Base-by-base conservation (phyloP, 1,140 invertebrate genomes). In the Lineus longissimus region DNA sequence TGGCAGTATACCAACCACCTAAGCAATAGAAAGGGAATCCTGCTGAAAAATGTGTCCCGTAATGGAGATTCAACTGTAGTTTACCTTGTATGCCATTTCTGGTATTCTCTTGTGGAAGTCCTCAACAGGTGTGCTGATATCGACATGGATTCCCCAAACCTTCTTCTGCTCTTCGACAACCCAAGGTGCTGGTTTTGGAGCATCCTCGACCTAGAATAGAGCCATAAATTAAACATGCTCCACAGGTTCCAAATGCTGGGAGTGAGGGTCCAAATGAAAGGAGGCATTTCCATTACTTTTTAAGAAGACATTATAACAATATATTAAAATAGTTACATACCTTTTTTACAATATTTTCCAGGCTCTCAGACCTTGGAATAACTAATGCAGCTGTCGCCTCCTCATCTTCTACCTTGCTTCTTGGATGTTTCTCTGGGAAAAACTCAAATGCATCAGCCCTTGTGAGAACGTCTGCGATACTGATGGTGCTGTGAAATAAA, bases 131-230 rank as follows among this genome's bases (percentile, higher is more conserved):
- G 86, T 81, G 17, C 87, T 87, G 0, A 92, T 87, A 81, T 96
- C 90, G 45, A 97, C 84, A 76, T 90, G 86, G 74, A 94, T 88
- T 0, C 93, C 94, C 92, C 92, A 97, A 73, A 93, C 86, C 11
- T 78, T 75, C 51, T 71, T 68, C 23, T 41, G 58, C 4, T 62
- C 59, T 6, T 2, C 22, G 6, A 36, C 33, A 36, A 15, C 6
- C 33, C 15, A 15, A 22, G 19, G 4, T n/a, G 40, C 22, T 62
- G 51, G 13, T 29, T 45, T 19, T 41, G 45, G 27, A 60, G 27
- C 30, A 31, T n/a, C n/a, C n/a, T 15, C 15, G n/a, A 43, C n/a
- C 41, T 43, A 15, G 41, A 43, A n/a, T 43, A 43, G 15, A 43
- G 15, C n/a, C 15, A n/a, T 15, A 15, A 15, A 15, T n/a, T 43